Evolutionary conservation across 1,140 invertebrate genomes (phyloP).

Genomic region (Hycleus phaleratus): DNA sequence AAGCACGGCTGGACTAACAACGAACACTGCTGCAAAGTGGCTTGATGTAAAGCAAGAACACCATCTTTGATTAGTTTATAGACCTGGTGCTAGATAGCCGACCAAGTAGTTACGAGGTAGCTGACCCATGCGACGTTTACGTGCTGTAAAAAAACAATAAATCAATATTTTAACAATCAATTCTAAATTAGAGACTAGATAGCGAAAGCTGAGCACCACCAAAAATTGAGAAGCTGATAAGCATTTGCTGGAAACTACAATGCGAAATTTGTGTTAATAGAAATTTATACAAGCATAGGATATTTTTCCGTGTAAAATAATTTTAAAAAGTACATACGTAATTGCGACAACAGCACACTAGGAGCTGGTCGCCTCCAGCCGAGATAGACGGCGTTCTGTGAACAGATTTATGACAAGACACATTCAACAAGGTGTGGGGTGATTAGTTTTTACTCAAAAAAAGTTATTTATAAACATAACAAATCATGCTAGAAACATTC

Average conservation of each 20-base stretch:
- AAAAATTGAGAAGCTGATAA: conserved; percentile 7
- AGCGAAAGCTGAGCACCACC: neutral
- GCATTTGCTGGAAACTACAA: conserved; percentile 1
- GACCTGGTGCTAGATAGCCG: conserved; percentile 19
- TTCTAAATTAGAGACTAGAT: neutral
- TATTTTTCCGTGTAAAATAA: neutral
- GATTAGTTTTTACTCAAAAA: no score
- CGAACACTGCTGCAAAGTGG: conserved; percentile 18
- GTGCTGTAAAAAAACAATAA: conserved; percentile 25
- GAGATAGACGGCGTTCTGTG: conserved; percentile 43
- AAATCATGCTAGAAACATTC: no score
- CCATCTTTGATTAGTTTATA: no score
- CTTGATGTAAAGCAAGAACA: conserved; percentile 10
- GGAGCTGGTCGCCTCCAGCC: conserved; percentile 41
- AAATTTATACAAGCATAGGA: neutral
- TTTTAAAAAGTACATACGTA: conserved; percentile 30
- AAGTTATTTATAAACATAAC: no score
- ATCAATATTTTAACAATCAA: neutral
- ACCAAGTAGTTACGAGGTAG: conserved; percentile 32
- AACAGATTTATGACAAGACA: conserved; percentile 26
- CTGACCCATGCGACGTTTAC: conserved; percentile 28
- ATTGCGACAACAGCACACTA: conserved; percentile 34
- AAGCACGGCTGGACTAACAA: conserved; percentile 16
- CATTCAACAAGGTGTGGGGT: no score
- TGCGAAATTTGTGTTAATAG: neutral